Evolutionary conservation across 2,797 vertebrate species (phyloP), one percentile per base, ranked within the genome.

Genomic region (Scolopax rusticola): DNA sequence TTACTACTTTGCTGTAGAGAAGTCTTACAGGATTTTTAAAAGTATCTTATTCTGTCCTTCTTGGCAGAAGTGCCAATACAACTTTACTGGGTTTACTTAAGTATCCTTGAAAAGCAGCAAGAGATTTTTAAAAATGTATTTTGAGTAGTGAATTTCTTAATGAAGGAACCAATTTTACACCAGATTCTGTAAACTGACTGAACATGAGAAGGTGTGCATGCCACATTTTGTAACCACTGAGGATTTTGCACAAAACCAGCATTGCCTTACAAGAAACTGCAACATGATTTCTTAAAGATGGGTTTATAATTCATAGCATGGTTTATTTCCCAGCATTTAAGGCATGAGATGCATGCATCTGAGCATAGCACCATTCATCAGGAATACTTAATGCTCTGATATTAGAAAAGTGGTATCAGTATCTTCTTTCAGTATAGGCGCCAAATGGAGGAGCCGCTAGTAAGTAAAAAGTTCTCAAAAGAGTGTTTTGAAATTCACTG

Each of bases 141-240:
- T 57, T 48, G 43, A 61, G 48, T 59, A 47, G 27, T 67, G 60
- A 17, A 75, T 45, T 60, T 54, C 24, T 47, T 54, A 84, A 17
- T 33, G 51, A 65, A 88, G 84, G 68, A 69, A 51, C 6, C 27
- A 40, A 50, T 8, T 32, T 63, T 32, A 0, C 14, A 43, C n/a
- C 13, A 68, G 41, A 17, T 25, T 28, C 40, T 45, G 64, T 25
- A 18, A 89, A 67, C 0, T 4, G 7, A 59, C 0, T 38, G 23
- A 89, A 54, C 2, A 2, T 1, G 23, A 11, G 25, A 68, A 74
- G 14, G 15, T 2, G 2, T 19, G 12, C 17, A 38, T 4, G 14
- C 32, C 76, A 69, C 0, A 3, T 68, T n/a, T 20, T 64, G 51
- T 64, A 60, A 65, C 15, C 30, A 43, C 40, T 2, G 5, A n/a